Evolutionary conservation across 2,113 vertebrate species (phyloP), one percentile per base, ranked within the genome.

Genomic region (Chiloscyllium plagiosum): DNA sequence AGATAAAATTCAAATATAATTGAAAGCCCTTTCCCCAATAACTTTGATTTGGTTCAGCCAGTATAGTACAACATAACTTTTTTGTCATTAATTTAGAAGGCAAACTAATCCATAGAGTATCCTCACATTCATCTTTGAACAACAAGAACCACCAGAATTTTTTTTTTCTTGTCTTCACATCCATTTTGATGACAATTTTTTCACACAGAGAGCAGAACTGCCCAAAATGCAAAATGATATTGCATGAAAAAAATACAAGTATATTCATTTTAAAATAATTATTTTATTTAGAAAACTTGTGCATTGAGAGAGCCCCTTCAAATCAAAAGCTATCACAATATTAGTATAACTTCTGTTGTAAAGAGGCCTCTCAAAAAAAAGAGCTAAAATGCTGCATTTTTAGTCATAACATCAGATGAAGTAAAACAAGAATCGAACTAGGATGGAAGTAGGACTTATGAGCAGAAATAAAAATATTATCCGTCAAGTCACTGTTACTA

Each of bases 161-260:
- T 70, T 29, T 29, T 29, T 22, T 50, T 72, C 93, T 95, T 50
- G 37, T 42, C 68, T 26, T 72, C n/a, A 66, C 26, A 65, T 22
- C 72, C 37, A 95, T 33, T 24, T 95, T 95, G 68, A 7, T 22
- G 52, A 52, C 33, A 19, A 20, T 50, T 50, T 50, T 52, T 76
- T 95, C 69, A 76, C 22, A 4, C 94, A 26, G 19, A 37, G 42
- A 66, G 80, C 96, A 96, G 95, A 93, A 93, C 96, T 96, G 29
- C 72, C 47, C 17, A 56, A 2, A 52, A 15, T 68, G 33, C 89
- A 20, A n/a, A 92, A 92, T 96, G 97, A 97, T 97, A 97, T 97
- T 97, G 97, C 98, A 97, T 98, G 97, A 97, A 98, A 97, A 97
- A 97, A 97, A 97, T 97, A 97, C 97, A 98, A 98, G 96, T 69